Conservation (phyloP, 2,113 vertebrate species). For the Cyanocitta stelleri region DNA sequence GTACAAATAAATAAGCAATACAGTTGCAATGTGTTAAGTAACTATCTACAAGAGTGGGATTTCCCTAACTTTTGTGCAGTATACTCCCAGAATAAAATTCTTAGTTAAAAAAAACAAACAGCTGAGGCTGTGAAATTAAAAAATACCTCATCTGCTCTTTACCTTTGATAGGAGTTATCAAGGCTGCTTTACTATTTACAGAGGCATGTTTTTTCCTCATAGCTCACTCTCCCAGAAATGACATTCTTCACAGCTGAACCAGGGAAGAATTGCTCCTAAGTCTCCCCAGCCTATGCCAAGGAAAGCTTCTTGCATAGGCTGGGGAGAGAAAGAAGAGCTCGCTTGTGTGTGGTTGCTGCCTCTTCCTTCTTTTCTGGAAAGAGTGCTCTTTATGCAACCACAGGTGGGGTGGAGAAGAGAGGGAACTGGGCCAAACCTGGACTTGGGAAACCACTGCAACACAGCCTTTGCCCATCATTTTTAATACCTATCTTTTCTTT, state of each 20-base stretch:
- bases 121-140: background rate
- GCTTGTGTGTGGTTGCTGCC: background rate
- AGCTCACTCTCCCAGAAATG: background rate
- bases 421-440: background rate
- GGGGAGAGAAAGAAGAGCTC: background rate
- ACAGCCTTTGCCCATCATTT: background rate
- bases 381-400: background rate
- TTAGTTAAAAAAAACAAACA: background rate
- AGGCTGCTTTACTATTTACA: background rate
- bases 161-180: background rate
- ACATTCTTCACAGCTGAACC: background rate
- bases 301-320: background rate
- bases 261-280: background rate
- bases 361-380: background rate
- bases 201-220: background rate
- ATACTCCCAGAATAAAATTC: background rate
- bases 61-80: background rate
- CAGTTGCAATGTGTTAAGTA: background rate
- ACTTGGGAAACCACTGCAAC: background rate
- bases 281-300: background rate
- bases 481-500: background rate
- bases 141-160: background rate
- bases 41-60: background rate
- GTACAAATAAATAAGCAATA: background rate
- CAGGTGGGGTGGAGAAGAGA: background rate